Evolutionary conservation across 2,888 invertebrate genomes (phyloP).

Genomic region (Drosophila recens): DNA sequence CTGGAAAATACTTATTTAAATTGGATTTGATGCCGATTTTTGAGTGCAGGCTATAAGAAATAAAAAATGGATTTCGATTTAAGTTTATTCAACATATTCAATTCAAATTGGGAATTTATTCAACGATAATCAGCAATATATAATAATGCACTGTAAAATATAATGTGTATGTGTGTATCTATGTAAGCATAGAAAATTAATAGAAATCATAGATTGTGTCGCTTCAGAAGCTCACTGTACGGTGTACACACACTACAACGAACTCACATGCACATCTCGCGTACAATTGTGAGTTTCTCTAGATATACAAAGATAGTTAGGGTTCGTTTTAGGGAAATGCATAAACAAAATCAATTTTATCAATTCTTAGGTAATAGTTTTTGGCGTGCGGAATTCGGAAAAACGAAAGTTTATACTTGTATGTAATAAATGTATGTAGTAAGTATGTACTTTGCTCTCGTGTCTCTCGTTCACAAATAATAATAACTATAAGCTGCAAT

Average conservation of each 20-base stretch:
- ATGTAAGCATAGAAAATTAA: constrained; percentile 33
- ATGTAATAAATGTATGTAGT: neutral
- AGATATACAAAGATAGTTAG: constrained; percentile 17
- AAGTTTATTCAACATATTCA: constrained; percentile 74
- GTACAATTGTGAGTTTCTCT: constrained; percentile 23
- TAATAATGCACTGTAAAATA: constrained; percentile 80
- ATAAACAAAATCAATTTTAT: constrained; percentile 45
- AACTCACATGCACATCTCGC: constrained; percentile 22
- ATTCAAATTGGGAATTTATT: constrained; percentile 80
- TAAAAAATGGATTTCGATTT: constrained; percentile 39
- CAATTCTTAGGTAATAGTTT: constrained; percentile 41
- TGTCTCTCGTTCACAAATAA: constrained; percentile 50
- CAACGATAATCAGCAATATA: constrained; percentile 81
- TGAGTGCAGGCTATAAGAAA: constrained; percentile 13
- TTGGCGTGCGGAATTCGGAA: constrained; percentile 45
- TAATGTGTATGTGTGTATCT: constrained; percentile 48
- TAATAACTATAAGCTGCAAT: constrained; percentile 77
- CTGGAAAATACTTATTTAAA: neutral
- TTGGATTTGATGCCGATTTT: neutral
- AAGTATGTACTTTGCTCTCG: constrained; percentile 13
- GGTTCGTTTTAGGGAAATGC: constrained; percentile 31
- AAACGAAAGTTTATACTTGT: constrained; percentile 5
- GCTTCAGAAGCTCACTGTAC: constrained; percentile 54
- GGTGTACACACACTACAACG: constrained; percentile 22
- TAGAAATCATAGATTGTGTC: constrained; percentile 40